phyloP scores from a whole-genome alignment of 2,797 vertebrate genomes.

The Hephaestus fuliginosus region DNA sequence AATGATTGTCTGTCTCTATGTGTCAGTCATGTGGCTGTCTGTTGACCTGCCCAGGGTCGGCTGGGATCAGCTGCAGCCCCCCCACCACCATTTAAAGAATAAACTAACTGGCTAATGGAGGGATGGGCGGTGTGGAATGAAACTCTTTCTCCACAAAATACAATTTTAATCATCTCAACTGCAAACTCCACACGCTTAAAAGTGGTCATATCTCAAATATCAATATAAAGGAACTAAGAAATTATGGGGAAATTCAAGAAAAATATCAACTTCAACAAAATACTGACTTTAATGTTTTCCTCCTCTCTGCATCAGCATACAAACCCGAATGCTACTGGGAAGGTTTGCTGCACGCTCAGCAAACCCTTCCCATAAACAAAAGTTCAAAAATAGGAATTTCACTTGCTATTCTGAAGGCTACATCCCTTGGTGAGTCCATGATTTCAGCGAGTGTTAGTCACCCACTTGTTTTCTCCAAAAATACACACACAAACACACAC shows the following conservation, averaged over 20 bases:
- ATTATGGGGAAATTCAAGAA: not conserved
- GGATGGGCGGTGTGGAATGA: not conserved
- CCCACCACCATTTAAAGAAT: too few species aligned
- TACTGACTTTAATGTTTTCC: not conserved
- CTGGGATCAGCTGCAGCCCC: too few species aligned
- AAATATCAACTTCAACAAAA: not conserved
- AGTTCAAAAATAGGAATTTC: conserved; percentile 17
- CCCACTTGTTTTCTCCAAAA: conserved; percentile 8
- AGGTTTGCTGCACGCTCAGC: conserved; percentile 9
- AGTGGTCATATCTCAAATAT: not conserved
- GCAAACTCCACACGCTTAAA: not conserved
- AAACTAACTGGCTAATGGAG: not conserved
- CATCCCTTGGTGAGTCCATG: not conserved
- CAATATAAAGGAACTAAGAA: not conserved
- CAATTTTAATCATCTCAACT: not conserved
- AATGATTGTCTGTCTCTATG: not conserved
- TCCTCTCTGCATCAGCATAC: not conserved
- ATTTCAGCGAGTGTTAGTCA: conserved; percentile 12
- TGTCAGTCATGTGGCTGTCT: not conserved
- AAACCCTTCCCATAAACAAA: conserved; percentile 17
- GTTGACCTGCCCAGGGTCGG: too few species aligned
- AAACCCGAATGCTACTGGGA: not conserved
- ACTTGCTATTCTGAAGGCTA: conserved; percentile 48
- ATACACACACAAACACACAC: not conserved
- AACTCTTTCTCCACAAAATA: not conserved